These are phyloP conservation scores for Schizopygopsis pylzovi DNA, from an alignment of 2,797 vertebrate genomes.

Conservation along the genomic window DNA sequence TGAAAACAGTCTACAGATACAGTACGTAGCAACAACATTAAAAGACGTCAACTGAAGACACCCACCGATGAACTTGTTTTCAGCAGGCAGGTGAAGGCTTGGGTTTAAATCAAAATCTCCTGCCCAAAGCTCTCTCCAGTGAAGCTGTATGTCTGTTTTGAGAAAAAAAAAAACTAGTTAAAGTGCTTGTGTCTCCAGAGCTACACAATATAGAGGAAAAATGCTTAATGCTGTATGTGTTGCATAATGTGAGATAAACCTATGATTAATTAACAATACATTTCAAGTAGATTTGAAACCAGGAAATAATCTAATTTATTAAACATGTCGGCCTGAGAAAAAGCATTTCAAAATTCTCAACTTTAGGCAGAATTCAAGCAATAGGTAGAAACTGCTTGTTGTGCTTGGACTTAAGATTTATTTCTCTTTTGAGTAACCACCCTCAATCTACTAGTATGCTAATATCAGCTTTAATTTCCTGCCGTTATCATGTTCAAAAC, in stretches of 20 bases:
- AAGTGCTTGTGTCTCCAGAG: neutral
- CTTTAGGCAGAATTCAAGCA: neutral
- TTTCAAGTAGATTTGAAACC: neutral
- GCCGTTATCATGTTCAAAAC: neutral
- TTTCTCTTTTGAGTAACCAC: neutral
- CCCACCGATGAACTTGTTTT: conserved; percentile 94
- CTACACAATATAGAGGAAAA: neutral
- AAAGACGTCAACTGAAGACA: conserved; percentile 40
- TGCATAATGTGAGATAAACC: neutral
- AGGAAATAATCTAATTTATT: neutral
- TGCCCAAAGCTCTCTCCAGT: conserved; percentile 87
- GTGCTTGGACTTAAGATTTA: neutral
- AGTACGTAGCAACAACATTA: neutral
- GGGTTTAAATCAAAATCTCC: conserved; percentile 83
- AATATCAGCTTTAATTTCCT: neutral
- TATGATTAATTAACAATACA: neutral
- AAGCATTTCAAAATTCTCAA: too few relatives aligned
- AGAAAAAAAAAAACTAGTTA: conserved; percentile 10
- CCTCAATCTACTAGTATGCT: neutral
- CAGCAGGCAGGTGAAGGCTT: conserved; percentile 89
- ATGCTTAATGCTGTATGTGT: neutral
- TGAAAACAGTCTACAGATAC: neutral
- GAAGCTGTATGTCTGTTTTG: conserved; percentile 81
- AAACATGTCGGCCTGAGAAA: neutral
- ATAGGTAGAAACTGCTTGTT: neutral